Base-by-base conservation (phyloP, 2,797 vertebrate genomes). In the Danio jaintianensis region DNA sequence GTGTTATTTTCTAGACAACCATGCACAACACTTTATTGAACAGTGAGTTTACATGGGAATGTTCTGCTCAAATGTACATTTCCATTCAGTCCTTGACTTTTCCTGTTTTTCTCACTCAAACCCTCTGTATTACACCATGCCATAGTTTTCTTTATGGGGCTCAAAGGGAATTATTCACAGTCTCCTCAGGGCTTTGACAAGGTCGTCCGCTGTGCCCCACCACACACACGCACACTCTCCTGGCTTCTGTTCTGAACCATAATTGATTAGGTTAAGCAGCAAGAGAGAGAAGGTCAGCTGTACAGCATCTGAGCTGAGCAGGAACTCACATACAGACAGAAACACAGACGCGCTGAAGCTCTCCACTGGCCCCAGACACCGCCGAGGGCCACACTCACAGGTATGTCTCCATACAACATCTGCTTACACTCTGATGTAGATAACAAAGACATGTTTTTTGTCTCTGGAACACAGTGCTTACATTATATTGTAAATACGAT, bases 191-290 rank as follows among this genome's bases (percentile, higher is more conserved):
- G 89, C 88, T 89, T 80, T 91, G 92, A 93, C 93, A 93, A 93
- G 92, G 93, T 93, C 90, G 71, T 70, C 63, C 77, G 88, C 86
- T 86, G 56, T 47, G 75, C 77, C 74, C 58, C 77, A 69, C 13
- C 36, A 18, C 75, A 11, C 20, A 36, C 67, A 4, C n/a, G 18
- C 47, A 53, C 77, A 79, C 68, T 68, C 55, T 75, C 63, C 48
- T 63, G 89, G 88, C 91, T 91, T 91, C 90, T 92, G 92, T 91
- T 93, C 91, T 91, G 90, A 92, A 93, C 90, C 88, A 84, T 93
- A 94, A 94, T 93, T 94, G 93, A 94, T 93, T 92, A 87, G 93
- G 92, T 93, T 93, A 93, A 93, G 90, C 91, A 92, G 92, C 85
- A 18, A 89, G 90, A 86, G 89, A 91, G 86, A 86, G 90, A 93